Conservation (phyloP, 2,113 vertebrate species). For the Nyctereutes procyonoides region DNA sequence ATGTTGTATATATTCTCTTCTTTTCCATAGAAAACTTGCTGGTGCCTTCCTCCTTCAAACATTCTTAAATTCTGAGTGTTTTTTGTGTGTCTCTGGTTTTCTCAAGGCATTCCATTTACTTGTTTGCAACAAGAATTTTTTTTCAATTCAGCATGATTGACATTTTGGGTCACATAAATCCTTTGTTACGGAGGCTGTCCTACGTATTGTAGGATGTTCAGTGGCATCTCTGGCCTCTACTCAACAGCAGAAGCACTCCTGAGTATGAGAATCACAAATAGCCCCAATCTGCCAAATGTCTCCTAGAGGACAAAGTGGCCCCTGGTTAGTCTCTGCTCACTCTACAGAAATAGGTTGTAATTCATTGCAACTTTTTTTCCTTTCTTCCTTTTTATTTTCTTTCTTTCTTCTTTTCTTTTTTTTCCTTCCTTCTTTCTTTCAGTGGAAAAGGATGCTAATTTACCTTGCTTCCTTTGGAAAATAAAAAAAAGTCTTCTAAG, state of each 20-base stretch:
- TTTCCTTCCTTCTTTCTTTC: not conserved
- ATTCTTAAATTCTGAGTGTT: not conserved
- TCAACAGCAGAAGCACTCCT: not conserved
- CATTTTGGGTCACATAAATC: not conserved
- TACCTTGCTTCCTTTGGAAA: not conserved
- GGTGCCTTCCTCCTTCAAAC: not conserved
- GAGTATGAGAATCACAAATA: not conserved
- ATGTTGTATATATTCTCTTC: slow-evolving; percentile 28
- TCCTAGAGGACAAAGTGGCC: not conserved
- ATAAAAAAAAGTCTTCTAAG: not conserved
- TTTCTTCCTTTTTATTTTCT: not conserved
- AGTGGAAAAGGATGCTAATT: not conserved
- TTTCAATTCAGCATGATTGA: not conserved
- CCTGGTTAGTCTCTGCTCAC: not conserved
- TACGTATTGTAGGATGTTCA: not conserved
- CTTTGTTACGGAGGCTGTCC: not conserved
- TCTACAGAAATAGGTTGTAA: not conserved
- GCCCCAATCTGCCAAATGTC: not conserved
- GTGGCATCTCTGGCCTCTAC: not conserved
- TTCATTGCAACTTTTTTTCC: not conserved
- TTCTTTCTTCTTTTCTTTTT: not conserved
- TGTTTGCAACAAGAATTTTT: not conserved
- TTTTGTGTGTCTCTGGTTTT: not conserved
- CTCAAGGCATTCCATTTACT: not conserved
- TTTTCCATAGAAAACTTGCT: slow-evolving; percentile 39